Evolutionary conservation across 2,888 invertebrate genomes (phyloP), one percentile per base, ranked within the genome.

Genomic region (Nomada fucata): DNA sequence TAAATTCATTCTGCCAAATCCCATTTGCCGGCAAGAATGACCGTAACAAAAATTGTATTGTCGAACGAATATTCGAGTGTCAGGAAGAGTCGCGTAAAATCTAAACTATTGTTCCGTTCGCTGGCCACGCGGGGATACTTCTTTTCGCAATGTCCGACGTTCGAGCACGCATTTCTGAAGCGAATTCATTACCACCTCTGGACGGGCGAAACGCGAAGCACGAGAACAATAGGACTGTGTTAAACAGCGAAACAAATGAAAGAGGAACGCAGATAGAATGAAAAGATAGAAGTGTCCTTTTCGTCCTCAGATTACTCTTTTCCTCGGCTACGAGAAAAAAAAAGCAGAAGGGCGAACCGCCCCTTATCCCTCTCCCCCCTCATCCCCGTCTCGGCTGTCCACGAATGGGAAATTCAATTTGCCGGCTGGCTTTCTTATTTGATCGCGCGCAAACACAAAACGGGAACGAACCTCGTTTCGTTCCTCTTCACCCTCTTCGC

Each of bases 331-430:
- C n/a, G 36, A 13, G 10, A 7, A 36, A 36, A 36, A 36, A 36
- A 20, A 36, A 67, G 53, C 36, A 18, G 10, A 60, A 4, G n/a
- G 23, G 44, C 64, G 44, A 10, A 23, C 52, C 20, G 44, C 23
- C 52, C 15, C 61, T 36, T 44, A 15, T 26, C 23, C 65, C 42
- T 70, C n/a, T 57, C 15, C 47, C 36, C 13, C 18, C 29, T 20
- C 20, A 1, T 47, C 20, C 53, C 50, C 23, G 70, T 47, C 47
- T 44, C 57, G 29, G 20, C 47, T 68, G 36, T 68, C 60, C 65
- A 63, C 71, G 75, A 81, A 86, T 86, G 74, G 83, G 77, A 86
- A 86, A 88, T 88, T 85, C 86, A 88, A 88, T 86, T 88, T 86
- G 78, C 78, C 55, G 76, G 76, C 60, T 65, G 57, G 72, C 75